Evolutionary conservation across 2,797 vertebrate species (phyloP).

Genomic region (Acridotheres tristis): DNA sequence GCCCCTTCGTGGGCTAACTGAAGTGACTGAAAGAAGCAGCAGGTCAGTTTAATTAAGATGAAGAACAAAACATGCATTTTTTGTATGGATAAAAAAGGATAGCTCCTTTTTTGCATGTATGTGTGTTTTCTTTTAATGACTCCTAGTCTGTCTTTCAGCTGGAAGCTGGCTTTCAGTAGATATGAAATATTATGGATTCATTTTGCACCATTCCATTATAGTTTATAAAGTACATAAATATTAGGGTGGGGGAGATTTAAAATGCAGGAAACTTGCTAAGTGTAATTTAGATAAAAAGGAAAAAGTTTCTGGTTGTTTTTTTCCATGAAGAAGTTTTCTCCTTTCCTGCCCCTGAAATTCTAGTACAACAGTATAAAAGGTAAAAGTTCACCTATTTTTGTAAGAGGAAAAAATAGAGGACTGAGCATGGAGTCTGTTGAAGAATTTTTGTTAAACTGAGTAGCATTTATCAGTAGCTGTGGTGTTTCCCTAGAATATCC

Average conservation of each 20-base stretch:
- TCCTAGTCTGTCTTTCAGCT: neutral
- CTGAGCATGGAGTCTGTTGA: neutral
- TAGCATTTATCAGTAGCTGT: neutral
- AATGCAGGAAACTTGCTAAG: neutral
- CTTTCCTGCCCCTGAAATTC: neutral
- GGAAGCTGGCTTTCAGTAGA: neutral
- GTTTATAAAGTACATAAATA: neutral
- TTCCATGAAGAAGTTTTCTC: neutral
- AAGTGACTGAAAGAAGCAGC: neutral
- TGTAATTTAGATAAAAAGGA: neutral
- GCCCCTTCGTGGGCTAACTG: accelerated
- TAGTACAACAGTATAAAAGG: neutral
- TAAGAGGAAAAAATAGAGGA: neutral
- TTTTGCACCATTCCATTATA: neutral
- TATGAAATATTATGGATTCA: neutral
- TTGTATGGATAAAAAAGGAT: neutral
- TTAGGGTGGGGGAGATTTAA: neutral
- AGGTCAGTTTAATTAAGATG: neutral
- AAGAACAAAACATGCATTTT: neutral
- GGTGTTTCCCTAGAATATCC: neutral
- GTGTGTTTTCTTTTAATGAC: neutral
- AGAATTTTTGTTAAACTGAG: neutral
- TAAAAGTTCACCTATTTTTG: neutral
- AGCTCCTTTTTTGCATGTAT: neutral
- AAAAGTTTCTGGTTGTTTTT: neutral